Evolutionary conservation across 2,888 invertebrate species (phyloP).

Genomic region (Scaptomyza tumidula): DNA sequence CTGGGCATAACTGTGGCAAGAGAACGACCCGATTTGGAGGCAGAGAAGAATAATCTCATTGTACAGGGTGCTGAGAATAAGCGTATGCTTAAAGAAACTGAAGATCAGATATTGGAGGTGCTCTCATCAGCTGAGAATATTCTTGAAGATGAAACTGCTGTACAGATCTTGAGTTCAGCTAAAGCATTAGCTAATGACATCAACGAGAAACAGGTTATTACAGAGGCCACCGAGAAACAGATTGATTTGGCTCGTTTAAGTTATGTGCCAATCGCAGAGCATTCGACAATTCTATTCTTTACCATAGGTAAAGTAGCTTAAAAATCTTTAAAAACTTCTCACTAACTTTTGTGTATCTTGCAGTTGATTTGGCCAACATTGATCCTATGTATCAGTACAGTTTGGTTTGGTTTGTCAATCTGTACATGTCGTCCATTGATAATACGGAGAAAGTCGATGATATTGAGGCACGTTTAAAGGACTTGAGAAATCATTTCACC

Average conservation of each 20-base stretch:
- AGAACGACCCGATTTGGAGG: constrained; percentile 95
- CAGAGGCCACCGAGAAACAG: constrained; percentile 94
- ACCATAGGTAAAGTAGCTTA: constrained; percentile 88
- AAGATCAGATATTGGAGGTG: constrained; percentile 94
- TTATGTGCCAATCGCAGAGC: constrained; percentile 95
- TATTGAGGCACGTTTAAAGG: constrained; percentile 89
- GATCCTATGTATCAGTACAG: constrained; percentile 99
- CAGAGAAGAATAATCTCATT: constrained; percentile 94
- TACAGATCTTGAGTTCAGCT: constrained; percentile 94
- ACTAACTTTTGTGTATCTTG: constrained; percentile 59
- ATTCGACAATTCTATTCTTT: constrained; percentile 96
- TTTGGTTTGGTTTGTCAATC: constrained; percentile 95
- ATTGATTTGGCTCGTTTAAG: constrained; percentile 93
- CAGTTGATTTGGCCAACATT: constrained; percentile 93
- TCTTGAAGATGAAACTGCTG: constrained; percentile 96
- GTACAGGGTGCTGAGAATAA: constrained; percentile 94
- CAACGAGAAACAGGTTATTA: constrained; percentile 94
- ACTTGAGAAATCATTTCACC: constrained; percentile 92
- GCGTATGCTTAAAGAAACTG: constrained; percentile 93
- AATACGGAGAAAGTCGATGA: constrained; percentile 94
- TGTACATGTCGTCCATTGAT: constrained; percentile 94
- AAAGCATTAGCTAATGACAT: constrained; percentile 96
- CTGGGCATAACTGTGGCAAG: constrained; percentile 95
- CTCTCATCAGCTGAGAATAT: constrained; percentile 91
- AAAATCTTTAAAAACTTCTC: background rate